Evolutionary conservation across 2,113 vertebrate species (phyloP).

Genomic region (Chauna torquata): DNA sequence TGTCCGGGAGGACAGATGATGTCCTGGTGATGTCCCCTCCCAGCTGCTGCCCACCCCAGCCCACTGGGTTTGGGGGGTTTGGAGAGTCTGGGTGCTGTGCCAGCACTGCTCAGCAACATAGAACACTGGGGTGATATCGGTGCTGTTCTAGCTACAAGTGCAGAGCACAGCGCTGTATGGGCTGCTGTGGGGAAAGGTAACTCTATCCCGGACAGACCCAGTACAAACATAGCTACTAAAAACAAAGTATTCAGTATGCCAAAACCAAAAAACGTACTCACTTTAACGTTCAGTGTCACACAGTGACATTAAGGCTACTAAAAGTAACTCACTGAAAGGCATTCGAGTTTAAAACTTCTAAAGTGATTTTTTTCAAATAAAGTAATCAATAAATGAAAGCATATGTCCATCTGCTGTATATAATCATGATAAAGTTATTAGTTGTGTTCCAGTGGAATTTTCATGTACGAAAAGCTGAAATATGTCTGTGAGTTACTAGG

Average conservation of each 20-base stretch:
- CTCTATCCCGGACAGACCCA: too few species aligned
- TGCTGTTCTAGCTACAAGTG: too few species aligned
- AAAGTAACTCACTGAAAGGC: background rate
- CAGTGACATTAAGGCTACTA: background rate
- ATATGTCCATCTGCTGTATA: background rate
- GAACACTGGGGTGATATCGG: too few species aligned
- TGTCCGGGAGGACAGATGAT: too few species aligned
- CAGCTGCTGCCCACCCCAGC: too few species aligned
- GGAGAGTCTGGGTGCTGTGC: too few species aligned
- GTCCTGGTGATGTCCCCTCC: too few species aligned
- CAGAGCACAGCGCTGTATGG: too few species aligned
- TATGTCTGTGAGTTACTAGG: background rate
- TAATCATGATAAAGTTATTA: background rate
- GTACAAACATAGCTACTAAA: too few species aligned
- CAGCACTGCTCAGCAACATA: too few species aligned
- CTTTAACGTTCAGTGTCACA: background rate
- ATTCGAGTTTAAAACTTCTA: background rate
- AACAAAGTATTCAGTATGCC: background rate
- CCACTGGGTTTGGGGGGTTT: too few species aligned
- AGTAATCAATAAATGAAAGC: slow-evolving; percentile 11
- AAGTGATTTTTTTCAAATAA: background rate
- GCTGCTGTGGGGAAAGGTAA: too few species aligned
- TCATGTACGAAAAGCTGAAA: slow-evolving; percentile 19
- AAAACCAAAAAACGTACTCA: background rate
- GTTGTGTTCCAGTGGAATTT: background rate